Base-by-base conservation (phyloP, 2,797 vertebrate species). In the Schizothorax lantsangensis region DNA sequence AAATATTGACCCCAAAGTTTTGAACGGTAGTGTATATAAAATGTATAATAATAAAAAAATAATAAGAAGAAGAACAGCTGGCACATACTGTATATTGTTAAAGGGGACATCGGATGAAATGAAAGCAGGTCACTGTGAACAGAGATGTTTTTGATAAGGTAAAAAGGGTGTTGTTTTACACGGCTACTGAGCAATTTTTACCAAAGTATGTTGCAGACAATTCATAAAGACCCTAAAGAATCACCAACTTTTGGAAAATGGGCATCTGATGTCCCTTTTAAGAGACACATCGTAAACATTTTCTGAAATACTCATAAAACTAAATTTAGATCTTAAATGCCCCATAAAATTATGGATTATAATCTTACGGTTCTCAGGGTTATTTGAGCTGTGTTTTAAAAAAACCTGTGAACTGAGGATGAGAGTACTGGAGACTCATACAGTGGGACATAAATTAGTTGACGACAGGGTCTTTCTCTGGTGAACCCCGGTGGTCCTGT, bases 371-470 rank as follows among this genome's bases (percentile, higher is more conserved):
- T 57, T 26, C 75, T 78, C n/a, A 80, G 45, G 64, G 33, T 77
- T 14, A 23, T 52, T 77, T 77, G 64, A 83, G 38, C 23, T 84
- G 23, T 54, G 23, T 59, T 77, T 59, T 86, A 69, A 86, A 49
- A 86, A 88, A 49, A 23, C 1, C 15, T 79, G 75, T 21, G 66
- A 87, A 84, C 45, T 81, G 38, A 4, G 57, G 62, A 83, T 40
- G n/a, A 79, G 64, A 66, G 30, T 19, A 47, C 9, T 68, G 43
- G 36, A 79, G 72, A 84, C 43, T 49, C 78, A 83, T 79, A 38
- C 52, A 73, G 62, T 8, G 54, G 21, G 43, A 68, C 62, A 54
- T 87, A 87, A 89, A 87, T 85, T 87, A 89, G 72, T 62, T 33
- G 26, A 69, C n/a, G 72, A 81, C 77, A 43, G 81, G 52, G 36